These are phyloP conservation scores for Habroteleia sp. DNA, from an alignment of 2,888 invertebrate genomes.

Conservation along the genomic window DNA sequence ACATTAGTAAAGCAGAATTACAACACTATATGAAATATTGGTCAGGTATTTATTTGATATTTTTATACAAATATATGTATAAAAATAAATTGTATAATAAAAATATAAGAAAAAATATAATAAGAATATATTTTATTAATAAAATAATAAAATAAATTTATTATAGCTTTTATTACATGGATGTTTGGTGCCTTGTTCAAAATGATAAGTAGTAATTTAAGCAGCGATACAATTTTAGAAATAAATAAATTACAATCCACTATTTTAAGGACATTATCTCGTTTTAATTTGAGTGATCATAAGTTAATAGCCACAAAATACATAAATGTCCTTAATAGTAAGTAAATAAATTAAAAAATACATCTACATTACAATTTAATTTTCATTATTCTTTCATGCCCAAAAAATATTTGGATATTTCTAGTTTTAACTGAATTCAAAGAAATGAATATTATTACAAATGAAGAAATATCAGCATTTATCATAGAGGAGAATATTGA, in stretches of 20 bases:
- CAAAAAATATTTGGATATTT: too few species aligned
- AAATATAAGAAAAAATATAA: too few species aligned
- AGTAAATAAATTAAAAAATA: too few species aligned
- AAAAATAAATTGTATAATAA: too few species aligned
- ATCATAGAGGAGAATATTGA: slow-evolving; percentile 10
- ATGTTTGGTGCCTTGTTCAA: slow-evolving; percentile 86
- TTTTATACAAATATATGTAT: too few species aligned
- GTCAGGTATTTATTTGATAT: slow-evolving; percentile 17
- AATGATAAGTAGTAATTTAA: slow-evolving; percentile 82
- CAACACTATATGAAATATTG: slow-evolving; percentile 14
- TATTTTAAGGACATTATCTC: slow-evolving; percentile 74
- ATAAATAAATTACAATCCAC: slow-evolving; percentile 76
- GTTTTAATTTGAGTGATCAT: slow-evolving; percentile 71
- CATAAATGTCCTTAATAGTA: slow-evolving; percentile 73
- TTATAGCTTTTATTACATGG: slow-evolving; percentile 86
- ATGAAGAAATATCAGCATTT: slow-evolving; percentile 16
- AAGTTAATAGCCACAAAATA: slow-evolving; percentile 71
- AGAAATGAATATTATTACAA: not conserved
- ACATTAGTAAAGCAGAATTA: not conserved
- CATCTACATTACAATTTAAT: too few species aligned
- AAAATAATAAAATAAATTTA: not conserved
- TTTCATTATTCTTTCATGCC: too few species aligned
- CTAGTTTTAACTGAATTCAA: slow-evolving; percentile 21
- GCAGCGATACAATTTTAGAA: slow-evolving; percentile 67
- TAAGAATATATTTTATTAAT: too few species aligned